A percentile compares a stretch with the other conserved stretches of the same genome.
phyloP scores from a whole-genome alignment of 2,113 vertebrate genomes.

The Gopherus evgoodei region DNA sequence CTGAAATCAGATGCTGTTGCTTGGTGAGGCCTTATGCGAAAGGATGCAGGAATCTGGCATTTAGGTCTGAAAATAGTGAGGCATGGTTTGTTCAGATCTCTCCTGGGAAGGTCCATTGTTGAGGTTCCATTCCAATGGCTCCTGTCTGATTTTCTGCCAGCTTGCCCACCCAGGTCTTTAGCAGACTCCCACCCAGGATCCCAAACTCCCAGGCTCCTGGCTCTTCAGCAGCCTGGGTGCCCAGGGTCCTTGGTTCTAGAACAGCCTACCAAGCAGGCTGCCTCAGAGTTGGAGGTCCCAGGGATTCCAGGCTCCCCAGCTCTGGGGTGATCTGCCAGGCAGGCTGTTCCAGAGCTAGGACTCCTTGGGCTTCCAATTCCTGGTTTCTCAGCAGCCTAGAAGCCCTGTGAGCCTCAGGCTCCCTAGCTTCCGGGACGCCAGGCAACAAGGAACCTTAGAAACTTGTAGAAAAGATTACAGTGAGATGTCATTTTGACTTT shows the following conservation, averaged over 20 bases:
- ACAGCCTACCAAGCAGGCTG: neutral
- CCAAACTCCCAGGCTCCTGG: neutral
- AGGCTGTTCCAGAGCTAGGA: neutral
- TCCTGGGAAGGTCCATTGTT: too few species aligned
- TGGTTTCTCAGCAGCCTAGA: neutral
- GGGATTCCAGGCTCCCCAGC: too few species aligned
- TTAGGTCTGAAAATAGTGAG: too few species aligned
- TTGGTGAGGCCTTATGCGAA: too few species aligned
- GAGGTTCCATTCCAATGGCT: neutral
- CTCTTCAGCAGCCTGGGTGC: neutral
- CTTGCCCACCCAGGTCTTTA: neutral
- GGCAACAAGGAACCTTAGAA: neutral
- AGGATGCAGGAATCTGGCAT: too few species aligned
- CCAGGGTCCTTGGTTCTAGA: too few species aligned
- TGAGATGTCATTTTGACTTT: neutral
- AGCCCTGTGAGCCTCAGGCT: too few species aligned
- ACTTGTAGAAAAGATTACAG: neutral
- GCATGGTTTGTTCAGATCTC: too few species aligned
- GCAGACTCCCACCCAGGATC: neutral
- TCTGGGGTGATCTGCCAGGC: too few species aligned
- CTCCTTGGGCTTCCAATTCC: neutral
- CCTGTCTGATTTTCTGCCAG: neutral
- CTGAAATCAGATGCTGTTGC: too few species aligned
- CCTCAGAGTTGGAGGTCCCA: neutral
- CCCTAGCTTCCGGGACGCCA: neutral